A percentile compares a stretch with the other conserved stretches of the same genome.
These are phyloP conservation scores for Oscheius myriophilus DNA, from an alignment of 2,888 invertebrate genomes.

Conservation along the genomic window DNA sequence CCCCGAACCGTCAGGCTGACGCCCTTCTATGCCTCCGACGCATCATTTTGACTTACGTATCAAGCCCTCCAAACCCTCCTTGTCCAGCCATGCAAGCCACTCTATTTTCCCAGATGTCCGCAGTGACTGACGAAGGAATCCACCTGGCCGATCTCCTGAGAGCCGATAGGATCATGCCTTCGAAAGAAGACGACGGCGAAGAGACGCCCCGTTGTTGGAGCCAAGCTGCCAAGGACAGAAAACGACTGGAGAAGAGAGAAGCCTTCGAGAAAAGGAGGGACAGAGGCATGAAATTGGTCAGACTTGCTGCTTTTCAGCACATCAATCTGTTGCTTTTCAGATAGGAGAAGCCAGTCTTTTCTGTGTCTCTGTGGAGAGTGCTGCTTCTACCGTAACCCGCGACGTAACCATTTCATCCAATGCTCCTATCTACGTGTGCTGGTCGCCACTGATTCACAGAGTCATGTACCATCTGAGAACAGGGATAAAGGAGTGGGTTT, in stretches of 20 bases:
- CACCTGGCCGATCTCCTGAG: constrained; percentile 2
- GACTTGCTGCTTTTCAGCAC: background rate
- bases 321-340: background rate
- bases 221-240: constrained; percentile 32
- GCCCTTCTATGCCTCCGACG: too few relatives aligned
- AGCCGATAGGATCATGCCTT: constrained; percentile 1
- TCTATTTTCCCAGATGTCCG: constrained; percentile 6
- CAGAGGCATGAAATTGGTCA: constrained; percentile 1
- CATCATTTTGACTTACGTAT: too few relatives aligned
- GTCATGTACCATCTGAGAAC: constrained; percentile 35
- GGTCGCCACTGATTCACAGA: constrained; percentile 53
- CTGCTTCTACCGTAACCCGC: constrained; percentile 5
- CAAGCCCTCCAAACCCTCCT: too few relatives aligned
- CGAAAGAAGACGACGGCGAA: constrained; percentile 7
- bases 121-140: constrained; percentile 6
- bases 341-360: constrained; percentile 19
- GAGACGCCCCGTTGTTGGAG: constrained; percentile 36
- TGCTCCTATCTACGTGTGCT: constrained; percentile 36
- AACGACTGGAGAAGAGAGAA: constrained; percentile 13
- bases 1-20: too few relatives aligned
- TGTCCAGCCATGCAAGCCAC: too few relatives aligned
- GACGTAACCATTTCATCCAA: constrained; percentile 25
- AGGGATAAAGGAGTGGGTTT: constrained; percentile 22
- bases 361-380: constrained; percentile 10
- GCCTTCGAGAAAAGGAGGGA: constrained; percentile 19